These are phyloP conservation scores for Eupithecia abbreviata DNA, from an alignment of 2,888 invertebrate genomes.

Conservation along the genomic window DNA sequence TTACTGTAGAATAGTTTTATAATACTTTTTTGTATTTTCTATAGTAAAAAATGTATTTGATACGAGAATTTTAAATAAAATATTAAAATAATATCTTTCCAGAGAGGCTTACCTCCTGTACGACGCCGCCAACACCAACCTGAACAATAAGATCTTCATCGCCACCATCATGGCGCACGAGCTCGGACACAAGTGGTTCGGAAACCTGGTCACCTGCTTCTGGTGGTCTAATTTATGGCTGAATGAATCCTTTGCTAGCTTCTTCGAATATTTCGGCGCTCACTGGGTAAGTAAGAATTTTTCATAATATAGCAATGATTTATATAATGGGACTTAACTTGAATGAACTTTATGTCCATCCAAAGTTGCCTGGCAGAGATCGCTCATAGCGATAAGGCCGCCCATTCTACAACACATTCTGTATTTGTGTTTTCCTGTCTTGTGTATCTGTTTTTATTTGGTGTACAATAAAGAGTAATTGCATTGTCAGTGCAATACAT, in stretches of 20 bases:
- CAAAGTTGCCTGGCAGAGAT: no score
- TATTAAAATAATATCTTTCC: conserved; percentile 36
- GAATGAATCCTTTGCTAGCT: conserved; percentile 88
- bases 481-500: no score
- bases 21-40: no score
- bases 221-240: conserved; percentile 92
- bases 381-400: no score
- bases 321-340: background rate
- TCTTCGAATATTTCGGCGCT: conserved; percentile 87
- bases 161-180: conserved; percentile 89
- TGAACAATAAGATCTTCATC: conserved; percentile 77
- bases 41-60: no score
- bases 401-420: no score
- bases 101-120: conserved; percentile 80
- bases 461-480: no score
- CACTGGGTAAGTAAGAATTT: conserved; percentile 68
- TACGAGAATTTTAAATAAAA: no score
- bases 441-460: no score
- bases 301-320: background rate
- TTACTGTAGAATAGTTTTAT: no score
- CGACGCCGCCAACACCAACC: conserved; percentile 71
- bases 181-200: conserved; percentile 93
- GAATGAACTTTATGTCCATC: no score
- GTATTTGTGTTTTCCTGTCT: no score
- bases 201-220: conserved; percentile 89